Conservation (phyloP, 2,888 invertebrate genomes). For the Aspidapion aeneum region DNA sequence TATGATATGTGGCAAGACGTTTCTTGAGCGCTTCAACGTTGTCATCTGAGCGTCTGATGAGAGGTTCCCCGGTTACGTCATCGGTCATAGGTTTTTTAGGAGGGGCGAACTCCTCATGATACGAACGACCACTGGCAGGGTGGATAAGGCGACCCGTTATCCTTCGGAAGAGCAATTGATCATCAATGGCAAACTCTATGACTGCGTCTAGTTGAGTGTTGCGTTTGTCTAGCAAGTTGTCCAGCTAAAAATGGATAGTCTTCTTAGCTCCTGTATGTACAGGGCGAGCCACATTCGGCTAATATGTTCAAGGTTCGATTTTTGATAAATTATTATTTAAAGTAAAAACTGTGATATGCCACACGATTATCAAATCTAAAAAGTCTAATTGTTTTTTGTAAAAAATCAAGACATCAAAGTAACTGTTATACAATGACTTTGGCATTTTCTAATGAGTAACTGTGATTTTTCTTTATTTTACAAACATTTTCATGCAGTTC, state of each 20-base stretch:
- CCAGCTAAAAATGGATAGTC: constrained; percentile 80
- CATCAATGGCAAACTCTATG: constrained; percentile 91
- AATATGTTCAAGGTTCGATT: too few species aligned
- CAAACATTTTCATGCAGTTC: too few species aligned
- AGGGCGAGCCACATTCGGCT: too few species aligned
- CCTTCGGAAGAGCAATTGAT: constrained; percentile 80
- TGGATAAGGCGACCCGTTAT: constrained; percentile 93
- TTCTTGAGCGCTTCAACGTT: constrained; percentile 88
- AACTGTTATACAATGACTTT: too few species aligned
- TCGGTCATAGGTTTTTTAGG: constrained; percentile 90
- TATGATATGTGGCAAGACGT: constrained; percentile 82
- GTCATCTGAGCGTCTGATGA: constrained; percentile 89
- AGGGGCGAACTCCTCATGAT: constrained; percentile 95
- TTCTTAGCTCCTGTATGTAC: too few species aligned
- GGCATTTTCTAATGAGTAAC: background rate
- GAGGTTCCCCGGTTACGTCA: constrained; percentile 91
- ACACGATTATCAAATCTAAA: background rate
- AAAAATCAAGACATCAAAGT: constrained; percentile 3
- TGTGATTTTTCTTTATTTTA: too few species aligned
- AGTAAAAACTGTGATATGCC: too few species aligned
- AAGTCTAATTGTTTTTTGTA: too few species aligned
- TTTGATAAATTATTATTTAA: too few species aligned
- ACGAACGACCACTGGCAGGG: constrained; percentile 84
- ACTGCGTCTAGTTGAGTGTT: constrained; percentile 85
- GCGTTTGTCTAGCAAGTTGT: constrained; percentile 77